Conservation (phyloP, 2,797 vertebrate species). For the Phataginus tetradactyla region DNA sequence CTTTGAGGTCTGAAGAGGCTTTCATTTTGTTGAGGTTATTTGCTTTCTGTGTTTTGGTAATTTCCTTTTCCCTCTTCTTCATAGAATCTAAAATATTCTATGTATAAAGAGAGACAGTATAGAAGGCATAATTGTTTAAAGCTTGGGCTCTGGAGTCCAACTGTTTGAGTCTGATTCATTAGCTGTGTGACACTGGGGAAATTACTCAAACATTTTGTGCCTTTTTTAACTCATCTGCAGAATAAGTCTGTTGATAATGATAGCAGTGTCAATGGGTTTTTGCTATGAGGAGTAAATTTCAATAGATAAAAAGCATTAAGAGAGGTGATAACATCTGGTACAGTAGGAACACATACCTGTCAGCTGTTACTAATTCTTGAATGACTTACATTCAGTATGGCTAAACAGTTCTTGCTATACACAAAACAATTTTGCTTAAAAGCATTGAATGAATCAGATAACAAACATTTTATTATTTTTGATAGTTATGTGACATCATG, state of each 20-base stretch:
- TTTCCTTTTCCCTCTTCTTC: background rate
- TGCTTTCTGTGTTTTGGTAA: background rate
- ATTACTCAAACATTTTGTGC: background rate
- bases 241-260: background rate
- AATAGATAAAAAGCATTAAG: background rate
- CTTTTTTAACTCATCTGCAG: background rate
- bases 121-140: background rate
- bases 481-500: background rate
- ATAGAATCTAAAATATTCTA: background rate
- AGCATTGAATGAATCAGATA: background rate
- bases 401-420: background rate
- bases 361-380: background rate
- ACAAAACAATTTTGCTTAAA: background rate
- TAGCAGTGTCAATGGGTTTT: background rate
- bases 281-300: slow-evolving; percentile 9
- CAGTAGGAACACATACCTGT: background rate
- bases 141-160: background rate
- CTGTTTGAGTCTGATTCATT: background rate
- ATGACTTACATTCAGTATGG: background rate
- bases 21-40: background rate
- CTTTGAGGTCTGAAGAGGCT: background rate
- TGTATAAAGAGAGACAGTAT: background rate
- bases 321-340: background rate
- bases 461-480: slow-evolving; percentile 6
- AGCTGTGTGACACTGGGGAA: background rate